phyloP scores from a whole-genome alignment of 92 coral and sea anemone species.

The Zoanthus solanderi region DNA sequence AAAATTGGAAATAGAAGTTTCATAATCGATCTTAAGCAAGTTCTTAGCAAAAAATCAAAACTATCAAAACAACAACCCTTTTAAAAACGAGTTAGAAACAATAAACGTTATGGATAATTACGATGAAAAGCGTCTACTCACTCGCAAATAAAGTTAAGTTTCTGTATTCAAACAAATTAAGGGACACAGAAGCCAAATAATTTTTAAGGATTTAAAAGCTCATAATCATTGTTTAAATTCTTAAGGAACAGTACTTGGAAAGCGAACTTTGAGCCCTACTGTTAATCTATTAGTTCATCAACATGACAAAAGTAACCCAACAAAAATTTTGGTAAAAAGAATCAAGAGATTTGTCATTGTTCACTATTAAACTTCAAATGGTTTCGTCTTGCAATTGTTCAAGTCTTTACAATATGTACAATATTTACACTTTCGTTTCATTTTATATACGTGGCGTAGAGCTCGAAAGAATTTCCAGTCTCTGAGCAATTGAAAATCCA shows the following conservation, averaged over 20 bases:
- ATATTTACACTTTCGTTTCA: not conserved
- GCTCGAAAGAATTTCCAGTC: slow-evolving; percentile 89
- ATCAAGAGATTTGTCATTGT: not conserved
- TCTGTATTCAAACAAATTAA: not conserved
- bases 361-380: not conserved
- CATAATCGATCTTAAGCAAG: too few relatives aligned
- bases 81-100: not conserved
- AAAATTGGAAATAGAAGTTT: too few relatives aligned
- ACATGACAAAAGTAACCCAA: slow-evolving; percentile 29
- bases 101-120: not conserved
- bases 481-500: slow-evolving; percentile 95
- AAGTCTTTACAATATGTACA: slow-evolving; percentile 27
- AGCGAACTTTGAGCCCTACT: not conserved
- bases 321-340: not conserved
- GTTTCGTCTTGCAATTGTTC: not conserved
- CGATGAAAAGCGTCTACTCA: not conserved
- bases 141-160: not conserved
- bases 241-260: slow-evolving; percentile 14
- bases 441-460: slow-evolving; percentile 24
- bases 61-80: not conserved
- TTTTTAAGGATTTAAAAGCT: not conserved
- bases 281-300: slow-evolving; percentile 9
- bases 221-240: slow-evolving; percentile 30
- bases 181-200: not conserved
- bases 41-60: too few relatives aligned